phyloP scores from a whole-genome alignment of 2,797 vertebrate genomes.

The Gadopsis bispinosus region DNA sequence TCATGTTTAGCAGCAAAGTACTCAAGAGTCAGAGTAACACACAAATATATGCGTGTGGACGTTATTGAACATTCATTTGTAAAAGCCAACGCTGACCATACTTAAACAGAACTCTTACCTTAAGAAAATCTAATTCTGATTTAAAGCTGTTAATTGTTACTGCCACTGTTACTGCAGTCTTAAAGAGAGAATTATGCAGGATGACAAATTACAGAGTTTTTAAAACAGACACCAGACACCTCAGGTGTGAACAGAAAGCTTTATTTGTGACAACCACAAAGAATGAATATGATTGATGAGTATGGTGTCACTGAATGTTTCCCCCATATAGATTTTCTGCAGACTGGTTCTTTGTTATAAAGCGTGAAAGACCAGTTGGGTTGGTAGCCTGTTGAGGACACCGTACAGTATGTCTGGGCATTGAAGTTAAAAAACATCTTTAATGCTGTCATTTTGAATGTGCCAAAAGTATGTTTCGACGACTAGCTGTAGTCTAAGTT shows the following conservation, averaged over 20 bases:
- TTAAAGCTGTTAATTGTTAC: neutral
- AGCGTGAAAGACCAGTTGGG: neutral
- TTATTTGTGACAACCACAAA: neutral
- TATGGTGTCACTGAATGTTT: neutral
- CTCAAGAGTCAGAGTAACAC: slow-evolving; percentile 3
- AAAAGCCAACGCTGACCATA: neutral
- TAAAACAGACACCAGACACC: neutral
- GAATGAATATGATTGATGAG: neutral
- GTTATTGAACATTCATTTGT: neutral
- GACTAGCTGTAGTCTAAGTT: neutral
- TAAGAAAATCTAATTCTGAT: neutral
- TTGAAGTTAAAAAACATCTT: neutral
- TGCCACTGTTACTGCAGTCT: neutral
- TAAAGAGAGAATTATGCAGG: neutral
- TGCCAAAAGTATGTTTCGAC: neutral
- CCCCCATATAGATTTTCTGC: neutral
- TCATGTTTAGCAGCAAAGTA: neutral
- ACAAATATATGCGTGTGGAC: neutral
- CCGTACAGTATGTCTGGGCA: neutral
- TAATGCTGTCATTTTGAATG: neutral
- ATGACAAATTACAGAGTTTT: neutral
- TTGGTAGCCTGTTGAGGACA: neutral
- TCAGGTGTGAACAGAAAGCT: neutral
- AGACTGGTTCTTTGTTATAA: neutral
- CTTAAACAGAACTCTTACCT: neutral